Evolutionary conservation across 2,888 invertebrate genomes (phyloP).

Genomic region (Leptinotarsa juncta): DNA sequence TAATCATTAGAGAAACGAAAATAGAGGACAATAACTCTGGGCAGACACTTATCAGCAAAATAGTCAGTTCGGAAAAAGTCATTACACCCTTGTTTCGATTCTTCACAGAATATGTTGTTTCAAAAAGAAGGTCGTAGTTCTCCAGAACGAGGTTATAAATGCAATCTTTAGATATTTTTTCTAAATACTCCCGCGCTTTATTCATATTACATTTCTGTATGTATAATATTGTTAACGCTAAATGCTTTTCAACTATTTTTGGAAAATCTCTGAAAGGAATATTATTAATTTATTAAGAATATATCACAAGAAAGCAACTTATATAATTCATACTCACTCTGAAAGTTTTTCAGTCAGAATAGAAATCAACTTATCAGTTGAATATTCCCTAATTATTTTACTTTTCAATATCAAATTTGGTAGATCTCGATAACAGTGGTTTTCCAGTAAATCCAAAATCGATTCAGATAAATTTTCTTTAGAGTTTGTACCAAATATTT

Average conservation of each 20-base stretch:
- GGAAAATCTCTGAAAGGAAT: constrained; percentile 35
- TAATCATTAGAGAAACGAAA: constrained; percentile 66
- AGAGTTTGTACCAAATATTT: constrained; percentile 61
- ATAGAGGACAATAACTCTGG: constrained; percentile 66
- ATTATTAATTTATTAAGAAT: no score
- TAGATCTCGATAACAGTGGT: constrained; percentile 64
- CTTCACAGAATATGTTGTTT: constrained; percentile 61
- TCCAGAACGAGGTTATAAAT: constrained; percentile 64
- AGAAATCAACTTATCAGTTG: constrained; percentile 69
- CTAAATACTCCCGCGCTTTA: constrained; percentile 66
- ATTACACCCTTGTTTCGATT: constrained; percentile 61
- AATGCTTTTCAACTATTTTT: constrained; percentile 61
- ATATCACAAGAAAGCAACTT: neutral
- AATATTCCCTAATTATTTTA: constrained; percentile 68
- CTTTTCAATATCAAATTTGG: constrained; percentile 69
- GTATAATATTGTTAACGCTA: constrained; percentile 68
- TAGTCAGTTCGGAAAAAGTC: constrained; percentile 70
- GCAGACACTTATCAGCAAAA: constrained; percentile 67
- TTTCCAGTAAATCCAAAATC: constrained; percentile 64
- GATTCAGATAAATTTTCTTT: constrained; percentile 64
- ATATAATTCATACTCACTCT: constrained; percentile 51
- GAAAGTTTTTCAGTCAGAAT: constrained; percentile 61
- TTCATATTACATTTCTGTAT: constrained; percentile 68
- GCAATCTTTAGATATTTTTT: constrained; percentile 63
- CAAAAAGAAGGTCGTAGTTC: constrained; percentile 69